Evolutionary conservation across 1,140 invertebrate species (phyloP).

Genomic region (Adoxophyes honmai): DNA sequence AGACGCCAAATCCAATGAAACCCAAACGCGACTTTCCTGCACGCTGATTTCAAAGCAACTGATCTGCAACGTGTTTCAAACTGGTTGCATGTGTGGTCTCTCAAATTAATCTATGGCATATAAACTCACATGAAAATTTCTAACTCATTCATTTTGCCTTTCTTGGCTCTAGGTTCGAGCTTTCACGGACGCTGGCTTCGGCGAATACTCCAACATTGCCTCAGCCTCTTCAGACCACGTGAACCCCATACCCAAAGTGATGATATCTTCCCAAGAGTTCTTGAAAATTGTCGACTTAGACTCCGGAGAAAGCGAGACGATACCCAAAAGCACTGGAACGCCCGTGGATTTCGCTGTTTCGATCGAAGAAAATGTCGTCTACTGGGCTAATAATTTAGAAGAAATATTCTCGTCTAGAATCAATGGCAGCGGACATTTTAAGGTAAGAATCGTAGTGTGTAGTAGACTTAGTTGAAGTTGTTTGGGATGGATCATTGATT

Average conservation of each 20-base stretch:
- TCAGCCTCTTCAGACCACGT: slow-evolving; percentile 81
- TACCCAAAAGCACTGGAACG: slow-evolving; percentile 79
- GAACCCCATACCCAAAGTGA: slow-evolving; percentile 86
- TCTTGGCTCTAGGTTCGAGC: slow-evolving; percentile 82
- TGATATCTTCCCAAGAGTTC: slow-evolving; percentile 84
- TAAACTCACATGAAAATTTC: too few relatives aligned
- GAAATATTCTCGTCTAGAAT: slow-evolving; percentile 84
- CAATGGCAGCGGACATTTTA: slow-evolving; percentile 71
- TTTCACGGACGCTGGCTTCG: slow-evolving; percentile 85
- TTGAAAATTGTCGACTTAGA: slow-evolving; percentile 87
- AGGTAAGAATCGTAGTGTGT: slow-evolving; percentile 36
- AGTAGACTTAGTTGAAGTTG: too few relatives aligned
- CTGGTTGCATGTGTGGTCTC: too few relatives aligned
- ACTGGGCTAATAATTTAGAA: slow-evolving; percentile 90
- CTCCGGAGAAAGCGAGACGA: slow-evolving; percentile 76
- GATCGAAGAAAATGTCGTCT: slow-evolving; percentile 84
- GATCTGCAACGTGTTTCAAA: too few relatives aligned
- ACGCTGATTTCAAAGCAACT: too few relatives aligned
- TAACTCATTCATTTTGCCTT: slow-evolving; percentile 1
- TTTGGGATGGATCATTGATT: too few relatives aligned
- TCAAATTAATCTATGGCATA: too few relatives aligned
- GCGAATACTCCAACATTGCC: slow-evolving; percentile 81
- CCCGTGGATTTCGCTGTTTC: slow-evolving; percentile 81
- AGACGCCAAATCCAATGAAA: neutral
- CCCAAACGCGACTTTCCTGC: too few relatives aligned